Evolutionary conservation across 2,888 invertebrate genomes (phyloP).

Genomic region (Ormyrus nitidulus): DNA sequence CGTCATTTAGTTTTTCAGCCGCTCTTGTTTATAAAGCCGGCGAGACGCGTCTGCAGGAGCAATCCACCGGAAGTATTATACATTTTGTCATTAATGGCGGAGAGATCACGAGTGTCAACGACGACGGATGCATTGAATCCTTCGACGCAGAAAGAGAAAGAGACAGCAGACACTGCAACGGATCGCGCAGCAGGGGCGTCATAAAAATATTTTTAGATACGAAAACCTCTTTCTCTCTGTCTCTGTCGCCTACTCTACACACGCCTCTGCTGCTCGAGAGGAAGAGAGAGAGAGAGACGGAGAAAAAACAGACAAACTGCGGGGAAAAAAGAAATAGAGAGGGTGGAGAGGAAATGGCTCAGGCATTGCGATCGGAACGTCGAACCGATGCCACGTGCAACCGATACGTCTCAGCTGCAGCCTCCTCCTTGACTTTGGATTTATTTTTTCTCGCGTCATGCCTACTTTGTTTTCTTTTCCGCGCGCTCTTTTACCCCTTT

Average conservation of each 20-base stretch:
- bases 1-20: constrained; percentile 50
- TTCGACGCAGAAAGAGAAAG: constrained; percentile 67
- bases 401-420: constrained; percentile 71
- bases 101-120: constrained; percentile 55
- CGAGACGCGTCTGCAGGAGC: neutral
- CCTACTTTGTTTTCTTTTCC: constrained; percentile 38
- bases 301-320: constrained; percentile 50
- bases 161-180: constrained; percentile 57
- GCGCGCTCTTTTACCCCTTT: neutral
- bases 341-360: constrained; percentile 64
- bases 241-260: constrained; percentile 14
- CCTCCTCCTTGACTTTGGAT: constrained; percentile 44
- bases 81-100: constrained; percentile 64
- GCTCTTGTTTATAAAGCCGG: constrained; percentile 51
- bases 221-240: constrained; percentile 59
- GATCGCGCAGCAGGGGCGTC: constrained; percentile 74
- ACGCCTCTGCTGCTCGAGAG: neutral
- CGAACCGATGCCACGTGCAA: constrained; percentile 68
- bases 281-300: constrained; percentile 44
- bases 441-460: constrained; percentile 53
- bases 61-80: constrained; percentile 65
- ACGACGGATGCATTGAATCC: constrained; percentile 64
- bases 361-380: constrained; percentile 68
- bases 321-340: constrained; percentile 52
- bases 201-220: constrained; percentile 75